phyloP scores from a whole-genome alignment of 2,113 vertebrate species.

The Thryonomys swinderianus region DNA sequence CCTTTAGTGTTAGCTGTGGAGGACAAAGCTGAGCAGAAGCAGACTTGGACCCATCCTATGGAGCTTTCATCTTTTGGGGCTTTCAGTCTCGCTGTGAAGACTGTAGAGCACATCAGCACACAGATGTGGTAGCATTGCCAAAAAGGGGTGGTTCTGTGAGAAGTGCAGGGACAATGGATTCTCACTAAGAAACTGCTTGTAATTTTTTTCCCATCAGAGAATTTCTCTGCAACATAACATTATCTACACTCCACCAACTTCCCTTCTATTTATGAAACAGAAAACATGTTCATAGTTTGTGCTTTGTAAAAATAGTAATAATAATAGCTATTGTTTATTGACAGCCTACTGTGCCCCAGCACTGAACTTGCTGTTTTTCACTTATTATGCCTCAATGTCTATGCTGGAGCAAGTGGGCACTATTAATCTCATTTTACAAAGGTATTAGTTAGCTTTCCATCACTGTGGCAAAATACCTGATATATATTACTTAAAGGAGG shows the following conservation, averaged over 20 bases:
- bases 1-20: neutral
- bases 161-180: neutral
- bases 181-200: neutral
- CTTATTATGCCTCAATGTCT: too few relatives aligned
- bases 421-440: neutral
- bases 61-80: neutral
- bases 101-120: neutral
- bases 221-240: too few relatives aligned
- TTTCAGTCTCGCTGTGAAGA: neutral
- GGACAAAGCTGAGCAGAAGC: neutral
- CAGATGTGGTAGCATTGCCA: neutral
- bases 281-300: neutral
- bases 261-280: neutral
- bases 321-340: neutral
- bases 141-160: neutral
- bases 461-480: neutral
- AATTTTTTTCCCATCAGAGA: neutral
- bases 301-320: neutral
- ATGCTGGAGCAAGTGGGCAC: fast-evolving
- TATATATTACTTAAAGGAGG: neutral
- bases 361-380: neutral
- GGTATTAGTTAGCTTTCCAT: neutral
- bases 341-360: neutral
- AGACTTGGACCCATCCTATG: fast-evolving
- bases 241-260: neutral